Evolutionary conservation across 2,113 vertebrate genomes (phyloP).

Genomic region (Gobiocypris rarus): DNA sequence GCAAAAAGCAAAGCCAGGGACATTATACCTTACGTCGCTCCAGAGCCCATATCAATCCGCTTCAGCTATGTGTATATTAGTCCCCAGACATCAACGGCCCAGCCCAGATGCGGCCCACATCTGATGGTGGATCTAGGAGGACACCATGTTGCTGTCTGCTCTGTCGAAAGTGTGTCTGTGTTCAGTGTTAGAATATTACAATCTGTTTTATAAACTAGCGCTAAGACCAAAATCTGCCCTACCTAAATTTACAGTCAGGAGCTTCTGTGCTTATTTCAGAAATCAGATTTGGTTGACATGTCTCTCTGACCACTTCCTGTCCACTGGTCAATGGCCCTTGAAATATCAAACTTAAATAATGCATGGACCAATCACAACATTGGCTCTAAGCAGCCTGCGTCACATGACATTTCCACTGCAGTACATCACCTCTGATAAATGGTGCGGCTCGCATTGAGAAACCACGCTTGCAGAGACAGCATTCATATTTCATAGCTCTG

Average conservation of each 20-base stretch:
- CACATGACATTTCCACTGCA: constrained; percentile 29
- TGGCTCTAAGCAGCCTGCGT: not conserved
- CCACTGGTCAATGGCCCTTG: not conserved
- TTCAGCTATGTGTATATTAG: no score
- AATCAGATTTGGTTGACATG: not conserved
- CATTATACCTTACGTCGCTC: not conserved
- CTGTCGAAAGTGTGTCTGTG: no score
- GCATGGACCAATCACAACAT: constrained; percentile 39
- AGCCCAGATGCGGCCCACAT: no score
- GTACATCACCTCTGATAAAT: constrained; percentile 26
- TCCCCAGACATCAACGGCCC: no score
- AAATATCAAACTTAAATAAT: constrained; percentile 45
- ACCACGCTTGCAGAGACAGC: not conserved
- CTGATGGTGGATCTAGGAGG: no score
- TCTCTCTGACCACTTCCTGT: constrained; percentile 6
- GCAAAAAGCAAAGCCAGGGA: not conserved
- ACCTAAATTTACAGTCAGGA: no score
- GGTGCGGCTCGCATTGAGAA: not conserved
- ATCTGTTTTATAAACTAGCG: no score
- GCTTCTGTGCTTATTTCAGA: not conserved
- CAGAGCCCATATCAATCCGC: no score
- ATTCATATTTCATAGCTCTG: constrained; percentile 31
- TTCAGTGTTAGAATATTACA: no score
- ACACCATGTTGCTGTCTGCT: no score
- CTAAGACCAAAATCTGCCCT: no score